These are phyloP conservation scores for Leptopilina clavipes DNA, from an alignment of 1,140 invertebrate genomes.

Conservation along the genomic window DNA sequence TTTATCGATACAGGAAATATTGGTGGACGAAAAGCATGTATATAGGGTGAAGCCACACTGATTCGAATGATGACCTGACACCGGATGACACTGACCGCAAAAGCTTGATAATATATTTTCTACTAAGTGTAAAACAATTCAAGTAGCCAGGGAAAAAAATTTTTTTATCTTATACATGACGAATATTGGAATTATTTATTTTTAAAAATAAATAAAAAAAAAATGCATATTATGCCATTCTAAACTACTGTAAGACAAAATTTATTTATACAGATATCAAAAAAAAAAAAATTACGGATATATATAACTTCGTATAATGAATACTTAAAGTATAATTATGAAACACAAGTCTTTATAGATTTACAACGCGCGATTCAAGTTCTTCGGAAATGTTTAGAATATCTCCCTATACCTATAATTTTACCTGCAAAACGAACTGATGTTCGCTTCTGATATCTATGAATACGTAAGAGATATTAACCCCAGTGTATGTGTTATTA, in stretches of 20 bases:
- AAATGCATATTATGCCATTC: no score
- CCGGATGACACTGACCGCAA: conserved; percentile 59
- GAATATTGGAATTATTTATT: no score
- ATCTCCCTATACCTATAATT: not conserved
- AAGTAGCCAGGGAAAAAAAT: no score
- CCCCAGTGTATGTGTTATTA: not conserved
- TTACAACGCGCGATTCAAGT: not conserved
- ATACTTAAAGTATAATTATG: conserved; percentile 3
- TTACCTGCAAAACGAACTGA: not conserved
- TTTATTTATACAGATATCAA: not conserved
- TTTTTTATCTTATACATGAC: no score
- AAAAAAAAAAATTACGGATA: not conserved
- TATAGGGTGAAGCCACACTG: conserved; percentile 57
- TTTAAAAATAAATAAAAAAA: no score
- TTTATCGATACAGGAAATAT: conserved; percentile 59
- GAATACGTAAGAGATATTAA: not conserved
- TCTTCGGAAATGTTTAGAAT: not conserved
- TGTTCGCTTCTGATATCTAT: not conserved
- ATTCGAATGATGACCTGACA: conserved; percentile 54
- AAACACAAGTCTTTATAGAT: conserved; percentile 9
- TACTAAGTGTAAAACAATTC: conserved; percentile 49
- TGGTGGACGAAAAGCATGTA: conserved; percentile 44
- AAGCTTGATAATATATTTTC: conserved; percentile 1
- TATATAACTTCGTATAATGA: not conserved
- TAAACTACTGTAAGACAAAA: no score